These are phyloP conservation scores for Platycheirus rosarum DNA, from an alignment of 2,888 invertebrate species.

Conservation along the genomic window DNA sequence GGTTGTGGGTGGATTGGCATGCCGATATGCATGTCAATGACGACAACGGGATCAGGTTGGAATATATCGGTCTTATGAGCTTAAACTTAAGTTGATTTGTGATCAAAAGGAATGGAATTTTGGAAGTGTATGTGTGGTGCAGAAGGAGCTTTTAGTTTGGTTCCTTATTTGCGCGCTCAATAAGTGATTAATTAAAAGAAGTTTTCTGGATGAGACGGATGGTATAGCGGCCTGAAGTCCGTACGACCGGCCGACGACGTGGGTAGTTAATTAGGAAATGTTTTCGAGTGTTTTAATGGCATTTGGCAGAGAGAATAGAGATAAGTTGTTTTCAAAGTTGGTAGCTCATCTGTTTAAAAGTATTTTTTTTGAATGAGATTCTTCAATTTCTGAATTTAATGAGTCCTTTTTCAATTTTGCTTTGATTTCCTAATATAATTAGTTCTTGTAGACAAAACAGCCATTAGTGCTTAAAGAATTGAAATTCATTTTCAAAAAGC, in stretches of 20 bases:
- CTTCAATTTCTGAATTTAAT: too few relatives aligned
- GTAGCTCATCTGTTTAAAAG: too few relatives aligned
- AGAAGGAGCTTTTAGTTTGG: conserved; percentile 11
- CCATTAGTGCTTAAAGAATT: too few relatives aligned
- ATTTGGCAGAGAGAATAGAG: neutral
- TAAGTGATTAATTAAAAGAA: conserved; percentile 66
- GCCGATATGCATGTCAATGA: conserved; percentile 13
- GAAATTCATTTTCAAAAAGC: too few relatives aligned
- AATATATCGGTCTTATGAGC: conserved; percentile 64
- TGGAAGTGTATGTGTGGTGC: neutral
- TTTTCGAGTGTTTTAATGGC: conserved; percentile 19
- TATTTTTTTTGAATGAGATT: too few relatives aligned
- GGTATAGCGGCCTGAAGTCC: too few relatives aligned
- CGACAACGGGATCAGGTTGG: conserved; percentile 31
- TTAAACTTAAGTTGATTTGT: conserved; percentile 69
- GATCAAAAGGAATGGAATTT: conserved; percentile 43
- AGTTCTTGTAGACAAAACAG: too few relatives aligned
- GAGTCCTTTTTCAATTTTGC: too few relatives aligned
- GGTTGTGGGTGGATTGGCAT: conserved; percentile 35
- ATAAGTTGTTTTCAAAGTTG: too few relatives aligned
- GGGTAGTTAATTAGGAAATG: conserved; percentile 4
- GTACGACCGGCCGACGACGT: too few relatives aligned
- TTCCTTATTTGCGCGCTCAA: conserved; percentile 50
- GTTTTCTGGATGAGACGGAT: conserved; percentile 1
- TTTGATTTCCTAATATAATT: too few relatives aligned